A percentile compares a stretch with the other conserved stretches of the same genome.
Evolutionary conservation across 2,113 vertebrate genomes (phyloP).

Genomic region (Paradisaea rubra): DNA sequence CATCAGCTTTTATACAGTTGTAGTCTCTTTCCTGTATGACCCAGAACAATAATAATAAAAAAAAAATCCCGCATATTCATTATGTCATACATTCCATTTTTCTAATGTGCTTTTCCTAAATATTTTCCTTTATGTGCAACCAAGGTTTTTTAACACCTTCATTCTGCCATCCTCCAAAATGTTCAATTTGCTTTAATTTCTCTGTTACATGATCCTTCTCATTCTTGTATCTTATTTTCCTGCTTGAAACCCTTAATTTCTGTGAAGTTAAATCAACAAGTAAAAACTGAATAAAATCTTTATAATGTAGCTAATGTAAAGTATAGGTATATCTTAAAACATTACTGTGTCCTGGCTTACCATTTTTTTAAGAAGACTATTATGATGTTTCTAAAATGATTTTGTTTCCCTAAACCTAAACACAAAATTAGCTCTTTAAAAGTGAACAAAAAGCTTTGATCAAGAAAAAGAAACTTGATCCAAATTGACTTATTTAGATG

Average conservation of each 20-base stretch:
- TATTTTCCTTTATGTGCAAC: neutral
- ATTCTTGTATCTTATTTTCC: neutral
- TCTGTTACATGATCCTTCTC: neutral
- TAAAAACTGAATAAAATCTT: neutral
- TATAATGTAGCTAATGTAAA: neutral
- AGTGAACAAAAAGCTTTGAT: neutral
- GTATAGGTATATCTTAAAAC: neutral
- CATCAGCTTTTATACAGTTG: neutral
- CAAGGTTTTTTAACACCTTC: neutral
- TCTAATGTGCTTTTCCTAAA: neutral
- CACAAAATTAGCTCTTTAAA: neutral
- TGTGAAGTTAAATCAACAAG: neutral
- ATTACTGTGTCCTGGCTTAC: neutral
- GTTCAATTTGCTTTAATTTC: neutral
- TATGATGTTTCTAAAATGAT: neutral
- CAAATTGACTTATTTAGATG: neutral
- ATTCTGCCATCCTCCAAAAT: neutral
- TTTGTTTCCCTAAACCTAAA: neutral
- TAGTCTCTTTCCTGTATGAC: neutral
- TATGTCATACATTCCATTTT: neutral
- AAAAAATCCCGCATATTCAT: neutral
- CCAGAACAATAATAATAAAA: neutral
- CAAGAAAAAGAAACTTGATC: neutral
- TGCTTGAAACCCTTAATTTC: neutral
- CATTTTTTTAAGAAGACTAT: rapidly evolving